Base-by-base conservation (phyloP, 2,113 vertebrate species). In the Eurystomus gularis region DNA sequence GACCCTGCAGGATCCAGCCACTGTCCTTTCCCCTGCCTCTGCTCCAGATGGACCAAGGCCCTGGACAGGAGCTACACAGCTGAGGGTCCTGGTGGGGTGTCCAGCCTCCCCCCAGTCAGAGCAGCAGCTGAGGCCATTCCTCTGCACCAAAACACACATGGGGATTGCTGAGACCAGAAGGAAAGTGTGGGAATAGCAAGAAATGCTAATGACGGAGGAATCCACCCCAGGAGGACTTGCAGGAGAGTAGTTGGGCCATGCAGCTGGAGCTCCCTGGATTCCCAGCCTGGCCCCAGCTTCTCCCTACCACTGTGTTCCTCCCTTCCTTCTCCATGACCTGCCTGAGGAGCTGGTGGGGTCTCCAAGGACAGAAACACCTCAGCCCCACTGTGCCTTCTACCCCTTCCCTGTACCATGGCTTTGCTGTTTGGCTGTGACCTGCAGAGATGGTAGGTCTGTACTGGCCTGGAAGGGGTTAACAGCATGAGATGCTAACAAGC, bases 391-490 rank as follows among this genome's bases (percentile, higher is more conserved):
- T 44, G 25, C 51, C 51, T 76, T 64, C 44, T 55, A 18, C 44
- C 39, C 39, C 7, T 25, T 9, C 28, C 57, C 55, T 10, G 5
- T 49, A 20, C 7, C 14, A 23, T 10, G 9, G 8, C 17, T 23
- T 39, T 0, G 0, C 49, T 18, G 7, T 73, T 61, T 25, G 39
- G 25, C 58, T 4, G 2, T 7, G 33, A 82, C 73, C 61, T 8
- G 75, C 64, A 40, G 62, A 35, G 44, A 24, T 7, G 3, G 24
- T 24, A 40, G 48, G 40, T 31, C 61, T 20, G 60, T 49, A 24
- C 26, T 10, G 64, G 46, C 9, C 73, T 80, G 44, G 83, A 94
- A 93, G 29, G 86, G 70, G 97, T 96, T 97, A 97, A 95, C 1
- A 4, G 33, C 61, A 46, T 24, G 83, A 82, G 65, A 90, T 61